Conservation (phyloP, 2,888 invertebrate species). For the Rhingia campestris region DNA sequence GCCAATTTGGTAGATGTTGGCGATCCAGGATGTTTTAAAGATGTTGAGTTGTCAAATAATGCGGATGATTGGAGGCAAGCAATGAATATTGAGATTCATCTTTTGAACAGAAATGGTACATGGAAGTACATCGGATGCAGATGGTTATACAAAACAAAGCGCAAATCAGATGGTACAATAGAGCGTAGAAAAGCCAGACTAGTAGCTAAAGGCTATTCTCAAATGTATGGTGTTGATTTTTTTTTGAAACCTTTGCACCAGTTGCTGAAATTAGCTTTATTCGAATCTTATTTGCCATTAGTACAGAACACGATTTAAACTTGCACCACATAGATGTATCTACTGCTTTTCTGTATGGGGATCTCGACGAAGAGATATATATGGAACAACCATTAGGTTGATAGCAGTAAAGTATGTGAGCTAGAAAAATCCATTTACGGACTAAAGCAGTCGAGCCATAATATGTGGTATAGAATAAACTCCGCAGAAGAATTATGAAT, state of each 20-base stretch:
- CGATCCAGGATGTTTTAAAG: not conserved
- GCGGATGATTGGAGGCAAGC: constrained; percentile 11
- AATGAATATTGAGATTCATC: constrained; percentile 22
- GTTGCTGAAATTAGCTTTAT: constrained; percentile 32
- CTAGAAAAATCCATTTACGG: constrained; percentile 63
- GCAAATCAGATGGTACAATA: constrained; percentile 10
- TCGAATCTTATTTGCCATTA: too few relatives aligned
- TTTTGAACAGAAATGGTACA: constrained; percentile 13
- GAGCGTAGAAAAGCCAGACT: constrained; percentile 38
- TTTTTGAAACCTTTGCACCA: constrained; percentile 51
- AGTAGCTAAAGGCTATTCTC: constrained; percentile 59
- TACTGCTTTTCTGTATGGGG: constrained; percentile 61
- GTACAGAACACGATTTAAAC: too few relatives aligned
- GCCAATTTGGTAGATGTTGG: constrained; percentile 6
- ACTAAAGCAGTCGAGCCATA: constrained; percentile 61
- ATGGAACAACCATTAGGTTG: constrained; percentile 43
- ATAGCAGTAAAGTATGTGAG: constrained; percentile 49
- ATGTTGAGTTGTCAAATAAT: not conserved
- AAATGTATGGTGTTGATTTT: constrained; percentile 49
- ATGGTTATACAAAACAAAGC: constrained; percentile 27
- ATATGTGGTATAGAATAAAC: too few relatives aligned
- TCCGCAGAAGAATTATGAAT: too few relatives aligned
- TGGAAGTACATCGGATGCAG: constrained; percentile 31
- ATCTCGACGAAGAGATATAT: constrained; percentile 35
- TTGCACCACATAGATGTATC: constrained; percentile 53